Evolutionary conservation across 2,888 invertebrate species (phyloP).

Genomic region (Gari tellinella): DNA sequence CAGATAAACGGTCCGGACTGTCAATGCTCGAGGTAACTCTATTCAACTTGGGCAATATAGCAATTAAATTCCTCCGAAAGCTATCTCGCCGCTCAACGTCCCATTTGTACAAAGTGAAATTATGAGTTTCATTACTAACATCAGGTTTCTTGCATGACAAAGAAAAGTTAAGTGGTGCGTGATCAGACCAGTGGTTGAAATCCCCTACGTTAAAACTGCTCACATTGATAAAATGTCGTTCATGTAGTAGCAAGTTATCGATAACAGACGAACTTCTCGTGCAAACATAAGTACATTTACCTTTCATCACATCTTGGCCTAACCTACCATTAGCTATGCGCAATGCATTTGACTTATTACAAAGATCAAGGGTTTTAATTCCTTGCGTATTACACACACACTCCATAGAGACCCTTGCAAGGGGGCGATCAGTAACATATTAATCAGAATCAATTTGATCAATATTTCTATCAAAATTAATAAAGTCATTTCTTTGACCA

Average conservation of each 20-base stretch:
- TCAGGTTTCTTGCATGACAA: neutral
- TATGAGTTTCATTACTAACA: neutral
- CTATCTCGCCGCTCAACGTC: neutral
- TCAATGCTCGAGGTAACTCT: neutral
- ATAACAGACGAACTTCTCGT: neutral
- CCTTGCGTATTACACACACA: neutral
- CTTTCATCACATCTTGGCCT: neutral
- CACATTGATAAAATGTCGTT: neutral
- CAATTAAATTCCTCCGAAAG: constrained; percentile 7
- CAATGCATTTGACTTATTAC: neutral
- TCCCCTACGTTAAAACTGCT: neutral
- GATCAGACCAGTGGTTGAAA: constrained; percentile 8
- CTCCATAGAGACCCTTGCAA: neutral
- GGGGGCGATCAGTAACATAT: neutral
- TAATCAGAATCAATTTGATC: neutral
- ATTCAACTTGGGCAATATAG: constrained; percentile 5
- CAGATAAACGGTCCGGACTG: too few relatives aligned
- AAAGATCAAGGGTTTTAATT: neutral
- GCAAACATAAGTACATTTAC: constrained; percentile 2
- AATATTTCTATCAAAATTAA: neutral
- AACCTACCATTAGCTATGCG: constrained; percentile 9
- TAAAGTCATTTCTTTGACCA: constrained; percentile 1
- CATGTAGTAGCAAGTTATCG: constrained; percentile 4
- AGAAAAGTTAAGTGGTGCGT: constrained; percentile 2
- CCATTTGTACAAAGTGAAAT: neutral